phyloP scores from a whole-genome alignment of 2,888 invertebrate genomes.

The Lacanobia oleracea region DNA sequence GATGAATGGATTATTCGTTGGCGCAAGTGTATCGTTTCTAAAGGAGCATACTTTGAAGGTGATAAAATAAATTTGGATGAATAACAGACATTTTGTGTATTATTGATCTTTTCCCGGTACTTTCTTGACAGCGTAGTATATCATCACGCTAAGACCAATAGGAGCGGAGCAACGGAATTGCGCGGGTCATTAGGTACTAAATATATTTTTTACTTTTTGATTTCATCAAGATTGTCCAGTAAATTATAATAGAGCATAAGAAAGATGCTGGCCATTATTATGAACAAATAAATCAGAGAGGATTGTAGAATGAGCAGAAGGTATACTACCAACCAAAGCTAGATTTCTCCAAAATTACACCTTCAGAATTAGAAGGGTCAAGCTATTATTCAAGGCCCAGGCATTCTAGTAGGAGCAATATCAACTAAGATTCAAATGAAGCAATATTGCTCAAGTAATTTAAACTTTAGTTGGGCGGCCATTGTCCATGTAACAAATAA shows the following conservation, averaged over 20 bases:
- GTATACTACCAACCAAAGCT: neutral
- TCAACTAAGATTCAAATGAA: slow-evolving; percentile 41
- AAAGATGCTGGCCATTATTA: neutral
- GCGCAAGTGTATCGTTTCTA: no score
- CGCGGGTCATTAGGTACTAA: no score
- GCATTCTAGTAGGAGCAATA: slow-evolving; percentile 33
- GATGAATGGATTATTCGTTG: no score
- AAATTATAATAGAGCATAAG: neutral
- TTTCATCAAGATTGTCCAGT: no score
- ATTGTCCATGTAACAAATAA: slow-evolving; percentile 34
- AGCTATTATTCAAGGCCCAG: slow-evolving; percentile 30
- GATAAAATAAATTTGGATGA: no score
- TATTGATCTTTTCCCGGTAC: no score
- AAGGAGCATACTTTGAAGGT: no score
- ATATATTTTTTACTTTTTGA: no score
- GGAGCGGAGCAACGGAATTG: no score
- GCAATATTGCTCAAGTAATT: slow-evolving; percentile 43
- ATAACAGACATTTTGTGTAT: no score
- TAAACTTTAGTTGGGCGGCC: slow-evolving; percentile 36
- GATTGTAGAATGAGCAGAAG: neutral
- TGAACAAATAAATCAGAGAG: slow-evolving; percentile 10
- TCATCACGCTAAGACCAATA: no score
- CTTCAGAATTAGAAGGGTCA: slow-evolving; percentile 35
- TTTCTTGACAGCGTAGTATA: no score
- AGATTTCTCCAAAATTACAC: slow-evolving; percentile 25